phyloP scores from a whole-genome alignment of 2,888 invertebrate species.

The Tipula confusa region DNA sequence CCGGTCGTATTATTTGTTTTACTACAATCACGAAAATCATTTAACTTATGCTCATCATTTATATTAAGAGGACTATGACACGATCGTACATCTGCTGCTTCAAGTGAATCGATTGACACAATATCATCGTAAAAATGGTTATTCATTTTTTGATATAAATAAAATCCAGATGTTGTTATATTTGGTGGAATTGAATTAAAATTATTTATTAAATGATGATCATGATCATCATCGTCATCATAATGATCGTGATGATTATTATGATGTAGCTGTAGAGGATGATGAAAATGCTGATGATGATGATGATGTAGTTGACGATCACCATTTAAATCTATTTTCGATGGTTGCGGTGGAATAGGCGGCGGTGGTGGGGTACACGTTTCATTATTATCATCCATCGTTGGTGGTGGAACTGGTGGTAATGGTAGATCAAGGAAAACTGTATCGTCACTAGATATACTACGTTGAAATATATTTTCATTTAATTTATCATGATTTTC shows the following conservation, averaged over 20 bases:
- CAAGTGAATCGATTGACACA: constrained; percentile 29
- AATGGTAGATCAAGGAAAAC: constrained; percentile 37
- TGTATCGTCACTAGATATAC: constrained; percentile 37
- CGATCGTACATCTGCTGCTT: background rate
- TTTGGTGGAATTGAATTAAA: background rate
- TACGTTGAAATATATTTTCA: constrained; percentile 34
- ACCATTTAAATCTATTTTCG: background rate
- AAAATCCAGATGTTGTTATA: constrained; percentile 27
- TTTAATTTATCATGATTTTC: constrained; percentile 35
- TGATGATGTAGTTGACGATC: background rate
- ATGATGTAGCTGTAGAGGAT: background rate
- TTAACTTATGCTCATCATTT: background rate
- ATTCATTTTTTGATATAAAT: constrained; percentile 31
- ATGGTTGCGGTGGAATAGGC: background rate
- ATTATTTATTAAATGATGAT: constrained; percentile 21
- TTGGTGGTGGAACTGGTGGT: constrained; percentile 27
- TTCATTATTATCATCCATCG: background rate
- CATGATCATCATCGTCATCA: background rate
- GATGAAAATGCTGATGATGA: background rate
- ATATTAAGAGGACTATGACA: background rate
- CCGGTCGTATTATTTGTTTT: background rate
- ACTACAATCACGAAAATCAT: background rate
- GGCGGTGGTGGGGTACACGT: constrained; percentile 33
- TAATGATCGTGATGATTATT: background rate
- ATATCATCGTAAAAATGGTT: background rate